Conservation (phyloP, 2,888 invertebrate genomes). For the Acronicta psi region DNA sequence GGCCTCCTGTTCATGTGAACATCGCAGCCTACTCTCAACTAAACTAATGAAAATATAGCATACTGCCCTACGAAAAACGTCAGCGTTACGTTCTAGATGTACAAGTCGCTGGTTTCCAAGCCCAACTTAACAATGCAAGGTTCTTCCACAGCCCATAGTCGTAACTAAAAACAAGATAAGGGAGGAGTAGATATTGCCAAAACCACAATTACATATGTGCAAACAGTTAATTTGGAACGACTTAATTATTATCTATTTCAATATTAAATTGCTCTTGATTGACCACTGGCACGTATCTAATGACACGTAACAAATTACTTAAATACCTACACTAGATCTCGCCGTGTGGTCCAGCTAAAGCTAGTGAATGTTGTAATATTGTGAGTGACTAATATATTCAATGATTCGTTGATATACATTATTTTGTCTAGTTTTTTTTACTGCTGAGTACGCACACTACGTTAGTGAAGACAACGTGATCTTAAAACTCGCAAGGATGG, state of each 20-base stretch:
- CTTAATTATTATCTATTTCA: slow-evolving; percentile 32
- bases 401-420: not conserved
- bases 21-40: too few relatives aligned
- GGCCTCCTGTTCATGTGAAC: too few relatives aligned
- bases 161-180: slow-evolving; percentile 15
- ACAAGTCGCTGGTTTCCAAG: not conserved
- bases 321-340: slow-evolving; percentile 25
- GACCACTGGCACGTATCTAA: slow-evolving; percentile 20
- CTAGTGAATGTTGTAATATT: slow-evolving; percentile 5
- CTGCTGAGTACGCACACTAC: too few relatives aligned
- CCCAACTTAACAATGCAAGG: not conserved
- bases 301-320: slow-evolving; percentile 44
- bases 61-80: not conserved
- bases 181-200: slow-evolving; percentile 29
- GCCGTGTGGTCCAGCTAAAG: slow-evolving; percentile 29
- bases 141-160: slow-evolving; percentile 6
- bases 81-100: too few relatives aligned
- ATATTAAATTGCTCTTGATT: slow-evolving; percentile 45
- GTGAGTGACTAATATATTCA: slow-evolving; percentile 5
- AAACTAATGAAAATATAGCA: too few relatives aligned
- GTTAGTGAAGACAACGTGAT: too few relatives aligned
- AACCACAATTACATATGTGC: slow-evolving; percentile 33
- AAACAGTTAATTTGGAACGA: slow-evolving; percentile 31
- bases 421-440: not conserved
- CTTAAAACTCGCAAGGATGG: too few relatives aligned